phyloP scores from a whole-genome alignment of 2,113 vertebrate species.

The Chamaea fasciata region DNA sequence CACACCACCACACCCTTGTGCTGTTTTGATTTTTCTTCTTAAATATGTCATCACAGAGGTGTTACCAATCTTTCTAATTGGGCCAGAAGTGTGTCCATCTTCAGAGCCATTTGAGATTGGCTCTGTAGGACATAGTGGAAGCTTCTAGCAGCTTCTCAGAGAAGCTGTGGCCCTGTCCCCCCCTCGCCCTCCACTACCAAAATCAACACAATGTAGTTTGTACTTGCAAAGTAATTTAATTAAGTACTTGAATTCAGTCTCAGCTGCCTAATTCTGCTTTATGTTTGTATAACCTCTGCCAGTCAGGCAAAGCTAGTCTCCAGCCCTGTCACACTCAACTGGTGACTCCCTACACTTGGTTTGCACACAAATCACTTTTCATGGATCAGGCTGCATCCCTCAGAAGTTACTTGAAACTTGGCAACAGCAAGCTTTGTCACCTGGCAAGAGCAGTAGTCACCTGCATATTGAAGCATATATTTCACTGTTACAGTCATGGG shows the following conservation, averaged over 20 bases:
- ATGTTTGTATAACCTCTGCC: background rate
- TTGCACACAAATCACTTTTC: background rate
- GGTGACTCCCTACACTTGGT: background rate
- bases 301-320: background rate
- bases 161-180: background rate
- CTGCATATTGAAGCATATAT: background rate
- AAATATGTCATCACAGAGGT: background rate
- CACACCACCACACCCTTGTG: no score
- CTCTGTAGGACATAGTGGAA: background rate
- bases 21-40: background rate
- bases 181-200: accelerated
- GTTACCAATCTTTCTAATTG: background rate
- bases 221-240: background rate
- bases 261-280: background rate
- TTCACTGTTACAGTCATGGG: background rate
- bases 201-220: background rate
- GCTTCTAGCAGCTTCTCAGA: background rate
- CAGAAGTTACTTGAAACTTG: background rate
- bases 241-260: background rate
- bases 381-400: background rate
- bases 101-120: background rate
- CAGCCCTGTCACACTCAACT: background rate
- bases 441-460: background rate
- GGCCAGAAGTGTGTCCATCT: no score
- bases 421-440: background rate